Evolutionary conservation across 2,797 vertebrate species (phyloP).

Genomic region (Oreochromis mossambicus): DNA sequence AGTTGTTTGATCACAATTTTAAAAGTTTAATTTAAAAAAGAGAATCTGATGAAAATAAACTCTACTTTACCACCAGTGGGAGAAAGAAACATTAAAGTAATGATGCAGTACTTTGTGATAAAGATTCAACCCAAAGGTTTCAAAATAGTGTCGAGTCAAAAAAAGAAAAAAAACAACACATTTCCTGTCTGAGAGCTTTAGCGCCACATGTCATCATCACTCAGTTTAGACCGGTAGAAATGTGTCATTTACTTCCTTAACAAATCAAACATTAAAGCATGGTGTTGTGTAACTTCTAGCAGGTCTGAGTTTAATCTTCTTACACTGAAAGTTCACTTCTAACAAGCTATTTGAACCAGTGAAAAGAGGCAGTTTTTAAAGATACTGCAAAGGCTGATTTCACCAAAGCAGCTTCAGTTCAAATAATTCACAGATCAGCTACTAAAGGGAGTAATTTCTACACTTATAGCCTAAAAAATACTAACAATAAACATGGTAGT

Average conservation of each 20-base stretch:
- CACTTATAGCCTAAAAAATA: background rate
- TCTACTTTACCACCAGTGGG: background rate
- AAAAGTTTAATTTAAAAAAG: background rate
- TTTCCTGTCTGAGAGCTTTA: background rate
- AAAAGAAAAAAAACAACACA: background rate
- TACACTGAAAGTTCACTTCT: background rate
- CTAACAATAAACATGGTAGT: background rate
- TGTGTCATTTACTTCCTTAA: background rate
- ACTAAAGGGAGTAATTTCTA: background rate
- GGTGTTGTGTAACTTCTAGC: background rate
- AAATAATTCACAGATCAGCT: background rate
- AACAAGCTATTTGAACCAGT: background rate
- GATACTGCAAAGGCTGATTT: background rate
- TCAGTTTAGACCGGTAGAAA: background rate
- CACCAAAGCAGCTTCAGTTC: background rate
- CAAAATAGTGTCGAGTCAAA: background rate
- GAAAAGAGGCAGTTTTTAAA: background rate
- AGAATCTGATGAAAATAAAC: background rate
- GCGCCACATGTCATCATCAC: background rate
- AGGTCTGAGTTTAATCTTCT: background rate
- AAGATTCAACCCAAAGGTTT: background rate
- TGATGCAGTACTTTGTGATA: background rate
- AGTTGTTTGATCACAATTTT: background rate
- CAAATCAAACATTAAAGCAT: background rate
- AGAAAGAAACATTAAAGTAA: background rate